Evolutionary conservation across 2,797 vertebrate species (phyloP).

Genomic region (Lepilemur septentrionalis): DNA sequence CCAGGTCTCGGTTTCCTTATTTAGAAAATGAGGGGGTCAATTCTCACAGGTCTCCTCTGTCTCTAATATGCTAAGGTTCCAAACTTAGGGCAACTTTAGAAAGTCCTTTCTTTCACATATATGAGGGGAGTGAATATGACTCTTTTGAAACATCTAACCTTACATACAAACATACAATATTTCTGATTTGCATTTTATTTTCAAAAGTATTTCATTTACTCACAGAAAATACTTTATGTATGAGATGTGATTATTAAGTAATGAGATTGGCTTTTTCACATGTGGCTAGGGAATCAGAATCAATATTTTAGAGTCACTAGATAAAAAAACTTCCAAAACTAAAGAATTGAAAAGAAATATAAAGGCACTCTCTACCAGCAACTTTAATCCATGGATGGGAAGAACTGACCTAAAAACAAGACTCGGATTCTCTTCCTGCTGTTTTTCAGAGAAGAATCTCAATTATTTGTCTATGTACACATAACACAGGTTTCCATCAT

Average conservation of each 20-base stretch:
- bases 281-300: slow-evolving; percentile 46
- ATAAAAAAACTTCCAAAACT: slow-evolving; percentile 34
- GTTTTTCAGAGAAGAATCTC: slow-evolving; percentile 14
- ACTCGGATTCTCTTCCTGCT: neutral
- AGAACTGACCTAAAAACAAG: slow-evolving; percentile 42
- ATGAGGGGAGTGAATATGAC: neutral
- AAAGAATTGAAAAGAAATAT: slow-evolving; percentile 49
- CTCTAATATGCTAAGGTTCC: slow-evolving; percentile 9
- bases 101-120: slow-evolving; percentile 25
- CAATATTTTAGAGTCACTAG: slow-evolving; percentile 43
- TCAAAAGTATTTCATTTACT: slow-evolving; percentile 66
- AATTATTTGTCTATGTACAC: neutral
- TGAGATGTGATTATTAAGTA: slow-evolving; percentile 70
- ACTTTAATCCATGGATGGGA: neutral
- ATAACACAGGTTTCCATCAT: neutral
- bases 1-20: neutral
- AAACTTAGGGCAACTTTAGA: neutral
- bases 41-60: neutral
- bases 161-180: slow-evolving; percentile 24
- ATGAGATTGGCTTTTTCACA: slow-evolving; percentile 55
- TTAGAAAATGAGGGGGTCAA: neutral
- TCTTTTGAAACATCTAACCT: slow-evolving; percentile 55
- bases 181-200: slow-evolving; percentile 58
- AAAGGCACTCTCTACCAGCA: slow-evolving; percentile 11
- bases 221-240: slow-evolving; percentile 69